These are phyloP conservation scores for Diprion similis DNA, from an alignment of 1,140 invertebrate genomes.

Conservation along the genomic window DNA sequence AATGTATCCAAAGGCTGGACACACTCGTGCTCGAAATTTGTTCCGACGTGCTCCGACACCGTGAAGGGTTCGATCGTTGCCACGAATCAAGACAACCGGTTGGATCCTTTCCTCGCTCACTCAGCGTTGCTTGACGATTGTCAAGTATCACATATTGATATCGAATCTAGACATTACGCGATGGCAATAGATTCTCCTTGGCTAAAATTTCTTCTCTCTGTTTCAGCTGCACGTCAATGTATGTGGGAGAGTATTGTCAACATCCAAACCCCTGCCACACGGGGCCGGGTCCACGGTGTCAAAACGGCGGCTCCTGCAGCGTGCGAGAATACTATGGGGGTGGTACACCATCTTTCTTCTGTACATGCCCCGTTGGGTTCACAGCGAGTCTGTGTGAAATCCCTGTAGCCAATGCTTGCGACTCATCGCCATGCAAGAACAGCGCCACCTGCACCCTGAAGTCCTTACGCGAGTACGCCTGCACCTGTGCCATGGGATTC, in stretches of 20 bases:
- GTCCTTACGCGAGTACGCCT: conserved; percentile 80
- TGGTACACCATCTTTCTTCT: conserved; percentile 80
- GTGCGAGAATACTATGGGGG: conserved; percentile 72
- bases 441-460: conserved; percentile 84
- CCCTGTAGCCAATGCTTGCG: conserved; percentile 87
- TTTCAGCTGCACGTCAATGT: conserved; percentile 89
- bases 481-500: conserved; percentile 83
- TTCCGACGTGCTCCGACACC: too few species aligned
- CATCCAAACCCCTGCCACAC: conserved; percentile 91
- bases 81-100: too few species aligned
- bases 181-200: too few species aligned
- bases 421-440: conserved; percentile 84
- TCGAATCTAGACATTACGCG: too few species aligned
- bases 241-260: conserved; percentile 94
- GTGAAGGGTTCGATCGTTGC: too few species aligned
- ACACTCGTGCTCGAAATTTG: too few species aligned
- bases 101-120: too few species aligned
- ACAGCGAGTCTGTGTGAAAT: conserved; percentile 93
- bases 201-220: conserved; percentile 49
- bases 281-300: conserved; percentile 78
- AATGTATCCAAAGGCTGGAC: too few species aligned
- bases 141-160: too few species aligned
- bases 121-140: too few species aligned
- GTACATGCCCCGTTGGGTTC: conserved; percentile 89
- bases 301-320: conserved; percentile 91